Evolutionary conservation across 2,797 vertebrate genomes (phyloP).

Genomic region (Pangasius krempfi): DNA sequence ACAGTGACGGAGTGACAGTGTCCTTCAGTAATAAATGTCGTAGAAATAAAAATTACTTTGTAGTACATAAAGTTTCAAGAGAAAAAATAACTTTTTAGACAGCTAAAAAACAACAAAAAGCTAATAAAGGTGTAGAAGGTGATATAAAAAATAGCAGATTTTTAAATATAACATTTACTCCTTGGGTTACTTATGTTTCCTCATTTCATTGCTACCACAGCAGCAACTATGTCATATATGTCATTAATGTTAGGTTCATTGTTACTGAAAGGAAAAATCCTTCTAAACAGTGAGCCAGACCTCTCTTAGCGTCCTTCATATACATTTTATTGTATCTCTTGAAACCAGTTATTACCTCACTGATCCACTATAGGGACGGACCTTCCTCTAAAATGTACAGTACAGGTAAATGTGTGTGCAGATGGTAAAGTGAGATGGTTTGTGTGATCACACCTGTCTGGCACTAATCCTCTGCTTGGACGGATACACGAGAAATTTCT

Average conservation of each 20-base stretch:
- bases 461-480: conserved; percentile 80
- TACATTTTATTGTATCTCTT: neutral
- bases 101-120: neutral
- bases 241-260: neutral
- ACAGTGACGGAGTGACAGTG: neutral
- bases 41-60: neutral
- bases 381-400: neutral
- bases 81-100: neutral
- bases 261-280: neutral
- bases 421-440: neutral
- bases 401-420: neutral
- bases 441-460: conserved; percentile 73
- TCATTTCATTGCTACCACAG: neutral
- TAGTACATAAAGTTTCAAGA: neutral
- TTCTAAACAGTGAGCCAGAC: neutral
- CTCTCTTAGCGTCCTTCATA: too few species aligned
- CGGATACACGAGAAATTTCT: conserved; percentile 84
- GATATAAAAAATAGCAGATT: neutral
- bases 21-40: neutral
- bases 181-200: neutral
- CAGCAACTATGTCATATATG: neutral
- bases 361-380: neutral
- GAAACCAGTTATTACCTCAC: neutral
- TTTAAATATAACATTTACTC: neutral
- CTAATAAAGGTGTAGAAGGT: neutral